These are phyloP conservation scores for Drosophila tani DNA, from an alignment of 1,140 invertebrate species.

Conservation along the genomic window DNA sequence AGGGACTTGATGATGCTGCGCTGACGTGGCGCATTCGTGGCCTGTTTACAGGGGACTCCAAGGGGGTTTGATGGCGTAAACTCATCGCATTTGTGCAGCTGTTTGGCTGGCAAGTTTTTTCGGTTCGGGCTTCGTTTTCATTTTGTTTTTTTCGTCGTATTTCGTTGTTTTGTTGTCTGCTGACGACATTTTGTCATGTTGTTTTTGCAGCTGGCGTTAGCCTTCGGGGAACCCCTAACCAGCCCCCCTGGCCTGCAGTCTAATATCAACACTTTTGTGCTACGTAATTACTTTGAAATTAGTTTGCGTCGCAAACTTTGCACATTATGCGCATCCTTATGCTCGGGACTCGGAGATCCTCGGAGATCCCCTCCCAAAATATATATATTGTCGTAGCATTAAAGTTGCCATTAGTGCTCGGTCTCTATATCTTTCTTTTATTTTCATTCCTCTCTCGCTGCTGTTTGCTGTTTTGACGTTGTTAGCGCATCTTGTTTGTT, in stretches of 20 bases:
- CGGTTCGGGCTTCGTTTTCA: constrained; percentile 27
- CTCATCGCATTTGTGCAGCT: constrained; percentile 64
- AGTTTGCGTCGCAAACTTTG: constrained; percentile 82
- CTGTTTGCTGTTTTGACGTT: constrained; percentile 70
- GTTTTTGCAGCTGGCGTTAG: constrained; percentile 60
- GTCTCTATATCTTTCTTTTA: constrained; percentile 14
- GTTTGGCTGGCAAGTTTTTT: constrained; percentile 60
- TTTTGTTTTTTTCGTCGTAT: not conserved
- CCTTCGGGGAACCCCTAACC: constrained; percentile 2
- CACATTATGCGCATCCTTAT: constrained; percentile 83
- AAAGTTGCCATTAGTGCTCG: constrained; percentile 75
- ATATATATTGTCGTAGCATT: constrained; percentile 59
- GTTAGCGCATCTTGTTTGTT: constrained; percentile 67
- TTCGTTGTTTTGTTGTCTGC: constrained; percentile 34
- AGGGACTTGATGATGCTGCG: constrained; percentile 55
- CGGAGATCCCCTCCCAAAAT: constrained; percentile 27
- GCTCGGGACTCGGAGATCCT: constrained; percentile 37
- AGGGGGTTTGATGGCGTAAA: constrained; percentile 20
- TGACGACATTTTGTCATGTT: constrained; percentile 77
- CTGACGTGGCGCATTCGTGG: constrained; percentile 56
- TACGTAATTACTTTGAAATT: constrained; percentile 84
- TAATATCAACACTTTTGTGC: constrained; percentile 84
- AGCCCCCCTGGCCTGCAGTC: constrained; percentile 54
- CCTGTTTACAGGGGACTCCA: constrained; percentile 21
- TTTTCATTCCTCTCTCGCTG: constrained; percentile 16